Conservation (phyloP, 2,797 vertebrate species). For the Myotis findleyi region DNA sequence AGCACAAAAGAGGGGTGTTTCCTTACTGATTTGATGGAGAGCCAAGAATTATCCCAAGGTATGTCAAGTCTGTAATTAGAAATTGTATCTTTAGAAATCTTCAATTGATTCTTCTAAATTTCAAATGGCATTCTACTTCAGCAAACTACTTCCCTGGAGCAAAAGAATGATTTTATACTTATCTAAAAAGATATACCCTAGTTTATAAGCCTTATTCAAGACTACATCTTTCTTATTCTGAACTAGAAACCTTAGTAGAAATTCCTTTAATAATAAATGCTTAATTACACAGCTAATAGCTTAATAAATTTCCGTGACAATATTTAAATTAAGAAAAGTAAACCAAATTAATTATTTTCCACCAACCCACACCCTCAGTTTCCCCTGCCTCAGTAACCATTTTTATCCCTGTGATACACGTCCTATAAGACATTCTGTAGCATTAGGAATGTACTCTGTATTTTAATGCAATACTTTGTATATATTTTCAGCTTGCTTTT, state of each 20-base stretch:
- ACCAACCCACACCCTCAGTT: not conserved
- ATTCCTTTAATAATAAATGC: slow-evolving; percentile 21
- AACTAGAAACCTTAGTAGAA: not conserved
- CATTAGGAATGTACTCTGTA: not conserved
- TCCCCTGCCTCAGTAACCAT: not conserved
- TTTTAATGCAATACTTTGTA: not conserved
- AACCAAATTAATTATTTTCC: not conserved
- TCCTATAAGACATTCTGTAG: not conserved
- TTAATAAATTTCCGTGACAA: slow-evolving; percentile 16
- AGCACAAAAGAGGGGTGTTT: not conserved
- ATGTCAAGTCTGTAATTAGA: slow-evolving; percentile 51
- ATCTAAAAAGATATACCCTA: not conserved
- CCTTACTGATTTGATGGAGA: slow-evolving; percentile 38
- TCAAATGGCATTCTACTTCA: slow-evolving; percentile 35
- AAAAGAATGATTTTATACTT: not conserved
- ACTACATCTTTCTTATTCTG: not conserved
- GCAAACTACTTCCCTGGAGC: not conserved
- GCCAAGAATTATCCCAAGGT: slow-evolving; percentile 33
- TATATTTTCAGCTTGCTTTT: slow-evolving; percentile 50
- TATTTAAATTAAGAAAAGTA: slow-evolving; percentile 44
- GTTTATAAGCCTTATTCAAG: not conserved
- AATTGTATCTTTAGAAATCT: slow-evolving; percentile 64
- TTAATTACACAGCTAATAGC: not conserved
- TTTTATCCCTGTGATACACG: not conserved
- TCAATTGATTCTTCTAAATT: not conserved